Conservation (phyloP, 2,113 vertebrate species). For the Indicator indicator region DNA sequence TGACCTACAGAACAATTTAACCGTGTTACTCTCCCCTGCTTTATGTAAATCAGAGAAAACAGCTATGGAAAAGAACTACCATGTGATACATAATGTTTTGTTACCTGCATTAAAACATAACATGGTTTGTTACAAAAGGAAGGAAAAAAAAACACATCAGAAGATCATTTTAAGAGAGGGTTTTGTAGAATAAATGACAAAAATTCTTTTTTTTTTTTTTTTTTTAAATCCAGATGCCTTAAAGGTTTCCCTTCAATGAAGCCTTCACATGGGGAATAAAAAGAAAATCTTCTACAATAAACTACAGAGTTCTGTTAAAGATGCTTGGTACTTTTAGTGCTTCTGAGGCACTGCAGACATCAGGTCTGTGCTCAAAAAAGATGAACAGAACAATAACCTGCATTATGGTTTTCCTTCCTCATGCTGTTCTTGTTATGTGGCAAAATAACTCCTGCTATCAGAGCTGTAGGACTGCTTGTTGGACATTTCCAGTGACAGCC, state of each 20-base stretch:
- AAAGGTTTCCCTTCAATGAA: neutral
- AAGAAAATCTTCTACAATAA: neutral
- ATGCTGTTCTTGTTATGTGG: neutral
- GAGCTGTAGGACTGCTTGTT: neutral
- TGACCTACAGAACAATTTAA: constrained; percentile 29
- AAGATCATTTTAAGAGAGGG: neutral
- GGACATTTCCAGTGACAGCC: neutral
- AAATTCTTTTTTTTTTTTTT: neutral
- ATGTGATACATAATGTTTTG: neutral
- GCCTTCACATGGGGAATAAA: neutral
- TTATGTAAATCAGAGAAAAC: constrained; percentile 57
- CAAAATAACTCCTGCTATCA: neutral
- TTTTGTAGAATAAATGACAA: neutral
- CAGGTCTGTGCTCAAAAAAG: neutral
- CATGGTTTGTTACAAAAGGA: neutral
- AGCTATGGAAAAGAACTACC: neutral
- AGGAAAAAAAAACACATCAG: neutral
- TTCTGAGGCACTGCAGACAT: neutral
- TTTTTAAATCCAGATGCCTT: neutral
- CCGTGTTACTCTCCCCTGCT: neutral
- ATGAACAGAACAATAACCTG: neutral
- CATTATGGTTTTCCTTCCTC: neutral
- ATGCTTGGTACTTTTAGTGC: neutral
- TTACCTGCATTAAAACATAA: neutral
- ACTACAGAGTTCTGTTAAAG: neutral